A percentile compares a stretch with the other conserved stretches of the same genome.
Conservation (phyloP, 2,888 invertebrate species). For the Cylloceria caligata region DNA sequence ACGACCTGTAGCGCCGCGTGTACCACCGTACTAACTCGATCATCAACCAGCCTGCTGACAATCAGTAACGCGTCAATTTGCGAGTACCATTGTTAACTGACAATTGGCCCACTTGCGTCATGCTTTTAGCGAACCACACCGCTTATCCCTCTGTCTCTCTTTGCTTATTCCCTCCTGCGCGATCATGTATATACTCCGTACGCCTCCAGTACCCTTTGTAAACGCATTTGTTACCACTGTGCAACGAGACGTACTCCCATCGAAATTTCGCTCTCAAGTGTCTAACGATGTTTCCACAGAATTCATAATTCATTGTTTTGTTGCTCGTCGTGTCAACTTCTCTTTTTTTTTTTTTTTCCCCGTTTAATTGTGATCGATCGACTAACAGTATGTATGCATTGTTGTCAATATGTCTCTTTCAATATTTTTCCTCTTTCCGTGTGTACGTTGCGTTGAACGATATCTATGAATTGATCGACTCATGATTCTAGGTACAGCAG, state of each 20-base stretch:
- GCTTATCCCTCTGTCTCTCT: conserved; percentile 71
- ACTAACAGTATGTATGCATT: conserved; percentile 54
- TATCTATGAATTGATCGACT: conserved; percentile 59
- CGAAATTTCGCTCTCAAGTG: conserved; percentile 20
- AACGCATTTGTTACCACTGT: conserved; percentile 29
- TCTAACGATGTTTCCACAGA: conserved; percentile 7
- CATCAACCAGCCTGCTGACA: conserved; percentile 53
- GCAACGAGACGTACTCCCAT: conserved; percentile 24
- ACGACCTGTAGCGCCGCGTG: conserved; percentile 71
- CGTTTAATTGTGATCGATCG: conserved; percentile 27
- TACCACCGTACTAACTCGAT: conserved; percentile 47
- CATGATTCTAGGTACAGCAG: conserved; percentile 45
- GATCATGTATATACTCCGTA: neutral
- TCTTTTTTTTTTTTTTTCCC: neutral
- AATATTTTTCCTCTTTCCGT: conserved; percentile 4
- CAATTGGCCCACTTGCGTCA: conserved; percentile 78
- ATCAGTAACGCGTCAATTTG: conserved; percentile 75
- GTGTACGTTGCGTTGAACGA: neutral
- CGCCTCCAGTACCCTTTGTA: conserved; percentile 7
- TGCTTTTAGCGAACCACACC: conserved; percentile 72
- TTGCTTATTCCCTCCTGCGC: conserved; percentile 21
- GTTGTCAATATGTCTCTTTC: conserved; percentile 19
- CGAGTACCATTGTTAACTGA: conserved; percentile 76
- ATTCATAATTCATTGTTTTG: conserved; percentile 7
- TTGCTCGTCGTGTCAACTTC: conserved; percentile 16